These are phyloP conservation scores for Eptatretus burgeri DNA, from an alignment of 2,113 vertebrate genomes.

Conservation along the genomic window DNA sequence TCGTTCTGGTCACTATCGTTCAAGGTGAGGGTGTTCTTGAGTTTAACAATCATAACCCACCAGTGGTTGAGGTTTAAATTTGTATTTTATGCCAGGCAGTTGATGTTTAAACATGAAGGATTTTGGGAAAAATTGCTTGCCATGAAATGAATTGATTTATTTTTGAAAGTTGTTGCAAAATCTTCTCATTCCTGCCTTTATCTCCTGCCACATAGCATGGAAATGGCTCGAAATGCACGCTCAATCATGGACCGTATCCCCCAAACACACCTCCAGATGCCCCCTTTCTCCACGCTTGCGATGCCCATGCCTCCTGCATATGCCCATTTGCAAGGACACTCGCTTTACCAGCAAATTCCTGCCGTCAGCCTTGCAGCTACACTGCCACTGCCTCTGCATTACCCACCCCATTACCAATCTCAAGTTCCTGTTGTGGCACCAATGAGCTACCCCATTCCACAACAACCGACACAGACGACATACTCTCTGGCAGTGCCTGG, in stretches of 20 bases:
- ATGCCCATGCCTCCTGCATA: slow-evolving; percentile 40
- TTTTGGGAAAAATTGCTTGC: too few relatives aligned
- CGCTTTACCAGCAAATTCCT: neutral
- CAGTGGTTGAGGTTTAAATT: too few relatives aligned
- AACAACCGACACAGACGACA: neutral
- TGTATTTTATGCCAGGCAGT: too few relatives aligned
- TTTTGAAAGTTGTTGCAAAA: too few relatives aligned
- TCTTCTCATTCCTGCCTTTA: too few relatives aligned
- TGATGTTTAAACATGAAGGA: too few relatives aligned
- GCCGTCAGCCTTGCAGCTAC: neutral
- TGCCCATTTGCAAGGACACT: slow-evolving; percentile 11
- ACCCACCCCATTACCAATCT: neutral
- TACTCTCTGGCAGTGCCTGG: neutral
- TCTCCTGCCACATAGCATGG: too few relatives aligned
- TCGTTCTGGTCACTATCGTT: too few relatives aligned
- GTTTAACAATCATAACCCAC: too few relatives aligned
- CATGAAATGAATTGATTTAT: too few relatives aligned
- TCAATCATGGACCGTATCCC: slow-evolving; percentile 21
- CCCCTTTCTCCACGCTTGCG: slow-evolving; percentile 34
- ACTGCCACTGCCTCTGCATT: neutral
- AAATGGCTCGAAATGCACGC: too few relatives aligned
- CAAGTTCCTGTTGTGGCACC: neutral
- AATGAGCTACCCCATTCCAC: neutral
- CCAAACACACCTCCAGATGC: slow-evolving; percentile 42
- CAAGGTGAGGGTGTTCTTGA: too few relatives aligned